Conservation (phyloP, 2,888 invertebrate species). For the Litoditis marina region DNA sequence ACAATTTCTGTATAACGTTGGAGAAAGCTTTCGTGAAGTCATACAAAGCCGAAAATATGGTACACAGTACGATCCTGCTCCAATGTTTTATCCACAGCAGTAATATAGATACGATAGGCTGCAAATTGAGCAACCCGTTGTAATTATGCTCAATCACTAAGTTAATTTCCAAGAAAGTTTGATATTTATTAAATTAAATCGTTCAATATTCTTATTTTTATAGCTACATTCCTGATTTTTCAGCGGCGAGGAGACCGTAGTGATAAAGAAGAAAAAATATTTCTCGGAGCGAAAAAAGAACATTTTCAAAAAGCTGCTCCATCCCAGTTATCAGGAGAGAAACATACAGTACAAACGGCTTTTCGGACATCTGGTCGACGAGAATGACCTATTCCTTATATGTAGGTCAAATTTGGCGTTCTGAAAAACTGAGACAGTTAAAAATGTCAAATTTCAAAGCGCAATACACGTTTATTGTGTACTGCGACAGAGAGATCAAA, state of each 20-base stretch:
- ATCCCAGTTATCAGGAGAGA: slow-evolving; percentile 43
- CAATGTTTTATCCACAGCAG: neutral
- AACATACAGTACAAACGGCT: slow-evolving; percentile 35
- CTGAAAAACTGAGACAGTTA: too few species aligned
- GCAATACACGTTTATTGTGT: too few species aligned
- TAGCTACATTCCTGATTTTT: neutral
- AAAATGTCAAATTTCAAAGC: too few species aligned
- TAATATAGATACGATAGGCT: too few species aligned
- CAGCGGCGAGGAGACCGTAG: slow-evolving; percentile 2
- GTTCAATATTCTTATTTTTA: too few species aligned
- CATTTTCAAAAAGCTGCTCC: slow-evolving; percentile 37
- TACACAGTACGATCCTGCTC: too few species aligned
- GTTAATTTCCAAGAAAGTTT: too few species aligned
- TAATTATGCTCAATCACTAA: too few species aligned
- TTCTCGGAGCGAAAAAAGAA: slow-evolving; percentile 37
- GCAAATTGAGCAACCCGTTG: too few species aligned
- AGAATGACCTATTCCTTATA: slow-evolving; percentile 36
- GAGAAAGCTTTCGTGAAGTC: neutral
- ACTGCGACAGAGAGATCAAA: too few species aligned
- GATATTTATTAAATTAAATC: too few species aligned
- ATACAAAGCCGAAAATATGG: neutral
- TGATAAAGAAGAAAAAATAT: slow-evolving; percentile 29
- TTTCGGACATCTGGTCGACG: slow-evolving; percentile 31
- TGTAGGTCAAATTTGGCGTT: slow-evolving; percentile 35
- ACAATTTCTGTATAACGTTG: too few species aligned